Conservation (phyloP, 2,113 vertebrate genomes). For the Daphoenositta chrysoptera region DNA sequence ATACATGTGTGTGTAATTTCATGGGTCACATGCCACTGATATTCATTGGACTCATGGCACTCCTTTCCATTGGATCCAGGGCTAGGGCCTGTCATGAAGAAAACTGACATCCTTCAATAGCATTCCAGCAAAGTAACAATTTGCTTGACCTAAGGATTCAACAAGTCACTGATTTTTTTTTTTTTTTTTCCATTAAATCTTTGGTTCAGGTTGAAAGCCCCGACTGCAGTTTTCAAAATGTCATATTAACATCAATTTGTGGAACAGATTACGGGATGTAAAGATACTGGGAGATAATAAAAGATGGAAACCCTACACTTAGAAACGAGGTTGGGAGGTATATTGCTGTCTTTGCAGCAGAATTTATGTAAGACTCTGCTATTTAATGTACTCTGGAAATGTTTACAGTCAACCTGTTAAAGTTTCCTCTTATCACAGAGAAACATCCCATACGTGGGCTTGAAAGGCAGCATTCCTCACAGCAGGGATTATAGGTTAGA, state of each 20-base stretch:
- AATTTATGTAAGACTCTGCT: background rate
- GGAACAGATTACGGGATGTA: background rate
- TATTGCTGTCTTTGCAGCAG: background rate
- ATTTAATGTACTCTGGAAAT: background rate
- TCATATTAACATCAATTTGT: background rate
- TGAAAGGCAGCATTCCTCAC: constrained; percentile 1
- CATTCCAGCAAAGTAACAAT: constrained; percentile 13
- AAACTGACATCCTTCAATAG: background rate
- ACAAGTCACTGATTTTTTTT: background rate
- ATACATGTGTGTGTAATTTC: background rate
- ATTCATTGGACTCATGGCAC: background rate
- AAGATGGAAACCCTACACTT: background rate
- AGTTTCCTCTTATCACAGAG: constrained; percentile 27
- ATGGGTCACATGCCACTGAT: background rate
- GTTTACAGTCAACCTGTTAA: background rate
- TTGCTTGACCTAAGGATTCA: constrained; percentile 35
- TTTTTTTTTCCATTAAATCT: background rate
- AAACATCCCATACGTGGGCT: constrained; percentile 22
- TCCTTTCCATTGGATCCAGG: background rate
- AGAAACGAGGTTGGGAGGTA: background rate
- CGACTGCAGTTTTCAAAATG: background rate
- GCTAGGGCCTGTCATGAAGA: background rate
- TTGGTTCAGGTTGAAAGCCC: background rate
- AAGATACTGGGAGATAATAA: background rate
- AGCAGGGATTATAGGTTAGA: constrained; percentile 23